phyloP scores from a whole-genome alignment of 2,113 vertebrate genomes.

The Serinus canaria region DNA sequence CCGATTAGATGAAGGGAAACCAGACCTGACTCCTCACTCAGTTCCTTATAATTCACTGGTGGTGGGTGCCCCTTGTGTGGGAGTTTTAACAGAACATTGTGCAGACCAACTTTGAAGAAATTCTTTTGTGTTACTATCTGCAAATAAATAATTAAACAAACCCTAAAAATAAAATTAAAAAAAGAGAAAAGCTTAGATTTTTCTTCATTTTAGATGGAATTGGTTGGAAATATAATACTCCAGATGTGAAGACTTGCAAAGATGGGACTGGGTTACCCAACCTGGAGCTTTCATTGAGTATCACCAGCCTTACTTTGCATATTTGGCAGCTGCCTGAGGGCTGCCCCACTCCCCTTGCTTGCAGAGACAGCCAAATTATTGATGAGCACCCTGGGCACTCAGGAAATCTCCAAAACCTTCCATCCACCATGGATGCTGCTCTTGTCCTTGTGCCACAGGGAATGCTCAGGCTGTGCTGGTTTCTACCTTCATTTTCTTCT shows the following conservation, averaged over 20 bases:
- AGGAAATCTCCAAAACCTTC: neutral
- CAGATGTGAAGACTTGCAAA: neutral
- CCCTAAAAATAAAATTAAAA: no score
- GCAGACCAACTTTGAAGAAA: neutral
- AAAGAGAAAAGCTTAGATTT: neutral
- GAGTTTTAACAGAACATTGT: neutral
- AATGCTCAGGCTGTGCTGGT: neutral
- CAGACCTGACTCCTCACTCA: neutral
- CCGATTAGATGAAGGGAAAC: neutral
- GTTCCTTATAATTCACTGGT: neutral
- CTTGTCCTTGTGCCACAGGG: neutral
- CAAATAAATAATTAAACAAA: neutral
- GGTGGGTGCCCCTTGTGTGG: neutral
- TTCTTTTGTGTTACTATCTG: neutral
- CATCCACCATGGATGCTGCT: neutral
- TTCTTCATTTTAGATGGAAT: neutral
- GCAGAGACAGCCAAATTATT: neutral
- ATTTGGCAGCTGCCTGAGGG: rapidly evolving
- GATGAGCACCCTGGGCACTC: neutral
- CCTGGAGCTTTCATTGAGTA: neutral
- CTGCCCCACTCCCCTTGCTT: neutral
- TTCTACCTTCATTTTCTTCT: neutral
- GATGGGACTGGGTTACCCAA: rapidly evolving
- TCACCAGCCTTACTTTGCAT: neutral
- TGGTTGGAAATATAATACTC: neutral